Conservation (phyloP, 2,797 vertebrate species). For the Apogon talboti region DNA sequence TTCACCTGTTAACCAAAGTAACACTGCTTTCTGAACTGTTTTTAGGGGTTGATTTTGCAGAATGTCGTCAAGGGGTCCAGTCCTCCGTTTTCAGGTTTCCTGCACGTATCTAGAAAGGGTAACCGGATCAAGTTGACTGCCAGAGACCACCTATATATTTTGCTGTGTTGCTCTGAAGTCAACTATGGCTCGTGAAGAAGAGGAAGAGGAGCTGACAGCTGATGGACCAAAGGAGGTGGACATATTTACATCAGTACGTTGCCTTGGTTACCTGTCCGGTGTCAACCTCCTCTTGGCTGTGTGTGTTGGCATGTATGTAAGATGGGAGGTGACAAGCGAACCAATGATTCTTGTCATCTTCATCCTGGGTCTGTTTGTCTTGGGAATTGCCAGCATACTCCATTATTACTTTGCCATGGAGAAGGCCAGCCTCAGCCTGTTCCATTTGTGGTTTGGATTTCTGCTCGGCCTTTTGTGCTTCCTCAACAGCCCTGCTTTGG, state of each 20-base stretch:
- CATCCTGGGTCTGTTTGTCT: slow-evolving; percentile 95
- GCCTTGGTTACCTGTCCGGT: slow-evolving; percentile 94
- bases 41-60: slow-evolving; percentile 71
- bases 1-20: not conserved
- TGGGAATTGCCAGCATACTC: slow-evolving; percentile 96
- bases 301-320: slow-evolving; percentile 94
- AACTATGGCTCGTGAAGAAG: slow-evolving; percentile 71
- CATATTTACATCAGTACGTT: slow-evolving; percentile 92
- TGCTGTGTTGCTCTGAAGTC: not conserved
- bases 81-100: slow-evolving; percentile 32
- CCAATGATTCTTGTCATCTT: slow-evolving; percentile 95
- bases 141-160: not conserved
- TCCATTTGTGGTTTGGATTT: slow-evolving; percentile 97
- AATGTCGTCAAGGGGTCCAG: slow-evolving; percentile 21
- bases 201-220: slow-evolving; percentile 83
- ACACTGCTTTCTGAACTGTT: slow-evolving; percentile 4
- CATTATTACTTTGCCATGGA: slow-evolving; percentile 99
- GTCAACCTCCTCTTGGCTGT: slow-evolving; percentile 92
- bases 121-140: not conserved
- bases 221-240: slow-evolving; percentile 81
- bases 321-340: slow-evolving; percentile 94
- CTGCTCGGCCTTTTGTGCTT: slow-evolving; percentile 96
- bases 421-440: slow-evolving; percentile 93
- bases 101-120: not conserved
- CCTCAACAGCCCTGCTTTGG: slow-evolving; percentile 89